phyloP scores from a whole-genome alignment of 2,888 invertebrate genomes.

The Timandra comae region DNA sequence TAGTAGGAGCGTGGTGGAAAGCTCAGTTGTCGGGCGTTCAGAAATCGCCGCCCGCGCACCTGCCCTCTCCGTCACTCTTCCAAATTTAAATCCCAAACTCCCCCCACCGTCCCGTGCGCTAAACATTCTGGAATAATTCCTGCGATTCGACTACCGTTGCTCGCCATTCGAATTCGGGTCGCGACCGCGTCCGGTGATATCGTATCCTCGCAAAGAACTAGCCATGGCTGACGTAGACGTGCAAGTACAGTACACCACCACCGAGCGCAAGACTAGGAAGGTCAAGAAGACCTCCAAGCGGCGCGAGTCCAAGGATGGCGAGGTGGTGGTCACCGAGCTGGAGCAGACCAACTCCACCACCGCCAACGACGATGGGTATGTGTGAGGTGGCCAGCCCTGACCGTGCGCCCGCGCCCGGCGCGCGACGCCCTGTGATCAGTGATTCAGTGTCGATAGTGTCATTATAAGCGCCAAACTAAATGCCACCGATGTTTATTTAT shows the following conservation, averaged over 20 bases:
- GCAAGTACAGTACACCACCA: conserved; percentile 89
- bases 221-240: conserved; percentile 94
- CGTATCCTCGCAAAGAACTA: conserved; percentile 42
- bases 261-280: conserved; percentile 94
- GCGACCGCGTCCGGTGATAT: conserved; percentile 74
- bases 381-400: conserved; percentile 78
- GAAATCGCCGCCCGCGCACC: conserved; percentile 73
- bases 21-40: conserved; percentile 46
- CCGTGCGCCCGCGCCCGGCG: conserved; percentile 27
- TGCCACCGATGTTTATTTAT: conserved; percentile 42
- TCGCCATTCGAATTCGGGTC: conserved; percentile 77
- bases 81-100: conserved; percentile 76
- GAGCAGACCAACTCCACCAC: conserved; percentile 81
- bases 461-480: conserved; percentile 24
- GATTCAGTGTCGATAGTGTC: conserved; percentile 45
- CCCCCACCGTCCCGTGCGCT: conserved; percentile 63
- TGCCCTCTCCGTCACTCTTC: conserved; percentile 77
- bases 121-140: conserved; percentile 77
- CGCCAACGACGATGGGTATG: conserved; percentile 89
- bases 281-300: conserved; percentile 89
- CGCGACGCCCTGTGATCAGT: conserved; percentile 35
- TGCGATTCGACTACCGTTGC: conserved; percentile 67
- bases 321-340: conserved; percentile 89
- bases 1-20: conserved; percentile 44
- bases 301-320: conserved; percentile 84